Percentiles rank a stretch among this genome's conserved stretches.
These are phyloP conservation scores for Salvator merianae DNA, from an alignment of 2,113 vertebrate genomes.

Conservation along the genomic window DNA sequence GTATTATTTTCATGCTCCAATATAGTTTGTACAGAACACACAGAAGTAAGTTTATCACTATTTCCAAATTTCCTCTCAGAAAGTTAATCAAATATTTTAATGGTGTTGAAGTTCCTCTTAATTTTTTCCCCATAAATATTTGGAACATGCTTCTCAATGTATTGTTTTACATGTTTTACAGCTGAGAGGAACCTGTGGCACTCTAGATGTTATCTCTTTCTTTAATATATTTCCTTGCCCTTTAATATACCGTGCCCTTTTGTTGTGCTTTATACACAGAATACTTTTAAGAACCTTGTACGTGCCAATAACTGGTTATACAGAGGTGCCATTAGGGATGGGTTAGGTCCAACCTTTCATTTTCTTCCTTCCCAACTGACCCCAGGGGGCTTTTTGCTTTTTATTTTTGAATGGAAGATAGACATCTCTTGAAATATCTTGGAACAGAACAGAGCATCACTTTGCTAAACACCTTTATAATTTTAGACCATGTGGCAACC, in stretches of 20 bases:
- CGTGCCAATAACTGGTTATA: too few species aligned
- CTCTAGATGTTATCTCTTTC: constrained; percentile 21
- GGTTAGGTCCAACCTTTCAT: too few species aligned
- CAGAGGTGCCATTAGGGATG: too few species aligned
- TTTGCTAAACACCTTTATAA: too few species aligned
- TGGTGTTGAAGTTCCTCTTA: constrained; percentile 30
- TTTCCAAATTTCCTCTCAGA: constrained; percentile 29
- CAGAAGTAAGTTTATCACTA: constrained; percentile 40
- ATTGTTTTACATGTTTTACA: constrained; percentile 44
- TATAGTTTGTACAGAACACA: constrained; percentile 42
- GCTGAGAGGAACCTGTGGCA: constrained; percentile 5
- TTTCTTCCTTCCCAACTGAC: too few species aligned
- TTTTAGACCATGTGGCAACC: too few species aligned
- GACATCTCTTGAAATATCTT: too few species aligned
- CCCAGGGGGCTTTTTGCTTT: too few species aligned
- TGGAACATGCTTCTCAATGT: background rate
- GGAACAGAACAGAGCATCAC: too few species aligned
- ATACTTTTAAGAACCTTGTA: too few species aligned
- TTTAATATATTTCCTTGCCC: constrained; percentile 23
- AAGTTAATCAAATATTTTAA: constrained; percentile 39
- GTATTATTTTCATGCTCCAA: constrained; percentile 18
- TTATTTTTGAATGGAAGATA: too few species aligned
- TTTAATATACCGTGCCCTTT: too few species aligned
- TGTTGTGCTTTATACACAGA: background rate
- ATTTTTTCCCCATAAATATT: constrained; percentile 28